Base-by-base conservation (phyloP, 2,888 invertebrate species). In the Ectemnius lituratus region DNA sequence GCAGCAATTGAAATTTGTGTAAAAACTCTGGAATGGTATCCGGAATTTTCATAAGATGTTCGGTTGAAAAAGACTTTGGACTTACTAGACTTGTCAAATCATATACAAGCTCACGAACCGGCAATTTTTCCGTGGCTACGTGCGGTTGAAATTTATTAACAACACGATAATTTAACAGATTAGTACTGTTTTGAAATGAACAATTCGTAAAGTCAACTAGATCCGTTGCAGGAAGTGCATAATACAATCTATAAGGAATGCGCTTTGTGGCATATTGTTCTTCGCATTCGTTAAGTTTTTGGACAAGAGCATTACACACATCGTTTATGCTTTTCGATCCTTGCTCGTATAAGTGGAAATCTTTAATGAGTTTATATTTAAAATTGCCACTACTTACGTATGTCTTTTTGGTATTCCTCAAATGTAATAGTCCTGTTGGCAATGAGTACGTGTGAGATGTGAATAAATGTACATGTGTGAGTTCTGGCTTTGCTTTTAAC, bases 401-500 rank as follows among this genome's bases (percentile, higher is more conserved):
- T 13, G 94, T 84, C 83, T 91, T 92, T 4, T 92, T 92, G 0
- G 94, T 93, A 79, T 94, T 94, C 80, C 94, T 94, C 73, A 95
- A 91, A 81, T 95, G 94, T 1, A 97, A 91, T 62, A 96, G 92
- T 67, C 94, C 94, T 28, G 95, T 92, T 0, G 97, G 97, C 81
- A 97, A 90, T 63, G 94, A 94, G 87, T 97, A 97, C 52, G 94
- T 94, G 84, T 96, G 94, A 37, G 95, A 95, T 0, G 96, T 96
- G 63, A 96, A 93, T 8, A 96, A 91, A 88, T 96, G 95, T 8
- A 94, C 92, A 62, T 93, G 92, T 0, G 91, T 92, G 0, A 92
- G 88, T 58, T 91, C 88, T 2, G 93, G 92, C 77, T 93, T 93
- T 2, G 92, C 89, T 76, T 87, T 88, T 78, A 94, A 89, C 88